These are phyloP conservation scores for Drosophila birchii DNA, from an alignment of 2,888 invertebrate species.

Conservation along the genomic window DNA sequence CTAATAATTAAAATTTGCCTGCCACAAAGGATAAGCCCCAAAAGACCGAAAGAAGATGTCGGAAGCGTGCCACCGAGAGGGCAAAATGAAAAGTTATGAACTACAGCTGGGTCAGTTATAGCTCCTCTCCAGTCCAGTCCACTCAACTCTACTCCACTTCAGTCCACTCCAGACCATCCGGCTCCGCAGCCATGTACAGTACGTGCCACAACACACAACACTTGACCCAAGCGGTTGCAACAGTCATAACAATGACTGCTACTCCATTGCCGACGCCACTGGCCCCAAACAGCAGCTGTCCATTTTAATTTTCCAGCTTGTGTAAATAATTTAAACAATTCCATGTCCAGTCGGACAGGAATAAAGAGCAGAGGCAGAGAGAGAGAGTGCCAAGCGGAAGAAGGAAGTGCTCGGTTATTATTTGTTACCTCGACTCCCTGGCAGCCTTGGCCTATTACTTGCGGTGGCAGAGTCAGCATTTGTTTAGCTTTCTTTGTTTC, in stretches of 20 bases:
- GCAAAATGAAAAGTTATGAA: slow-evolving; percentile 58
- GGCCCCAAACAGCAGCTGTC: slow-evolving; percentile 57
- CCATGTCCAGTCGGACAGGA: slow-evolving; percentile 37
- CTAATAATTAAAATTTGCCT: slow-evolving; percentile 73
- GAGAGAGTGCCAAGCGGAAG: slow-evolving; percentile 15
- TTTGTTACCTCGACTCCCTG: slow-evolving; percentile 40
- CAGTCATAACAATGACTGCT: slow-evolving; percentile 68
- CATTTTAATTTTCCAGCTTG: slow-evolving; percentile 61
- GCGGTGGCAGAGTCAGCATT: slow-evolving; percentile 47
- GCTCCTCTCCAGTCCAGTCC: not conserved
- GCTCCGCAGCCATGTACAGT: slow-evolving; percentile 35
- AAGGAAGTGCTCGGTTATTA: slow-evolving; percentile 47
- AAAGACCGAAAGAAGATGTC: slow-evolving; percentile 20
- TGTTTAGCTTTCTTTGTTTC: slow-evolving; percentile 34
- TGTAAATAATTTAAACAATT: slow-evolving; percentile 68
- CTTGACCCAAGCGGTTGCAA: slow-evolving; percentile 62
- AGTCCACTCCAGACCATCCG: slow-evolving; percentile 14
- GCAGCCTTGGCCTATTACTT: slow-evolving; percentile 46
- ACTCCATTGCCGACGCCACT: slow-evolving; percentile 7
- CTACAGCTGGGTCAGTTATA: slow-evolving; percentile 41
- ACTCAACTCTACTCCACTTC: not conserved
- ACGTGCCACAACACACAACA: slow-evolving; percentile 54
- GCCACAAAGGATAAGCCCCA: slow-evolving; percentile 40
- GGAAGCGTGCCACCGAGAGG: slow-evolving; percentile 5
- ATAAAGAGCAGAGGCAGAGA: slow-evolving; percentile 1